Conservation (phyloP, 2,888 invertebrate genomes). For the Acronicta aceris region DNA sequence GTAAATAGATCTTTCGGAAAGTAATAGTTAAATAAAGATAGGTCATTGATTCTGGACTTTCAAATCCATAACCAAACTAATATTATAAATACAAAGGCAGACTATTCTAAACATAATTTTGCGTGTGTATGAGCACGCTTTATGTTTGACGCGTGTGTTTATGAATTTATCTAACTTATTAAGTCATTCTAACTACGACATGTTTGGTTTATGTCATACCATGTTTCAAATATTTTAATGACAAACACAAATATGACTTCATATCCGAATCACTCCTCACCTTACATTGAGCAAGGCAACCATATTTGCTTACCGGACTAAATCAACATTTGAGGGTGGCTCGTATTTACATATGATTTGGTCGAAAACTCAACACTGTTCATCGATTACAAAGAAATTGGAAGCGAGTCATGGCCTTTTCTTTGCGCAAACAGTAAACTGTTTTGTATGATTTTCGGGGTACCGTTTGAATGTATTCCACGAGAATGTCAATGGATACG, state of each 20-base stretch:
- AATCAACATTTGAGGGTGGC: conserved; percentile 35
- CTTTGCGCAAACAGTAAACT: conserved; percentile 48
- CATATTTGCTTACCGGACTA: conserved; percentile 47
- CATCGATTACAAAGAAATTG: conserved; percentile 59
- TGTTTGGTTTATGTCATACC: conserved; percentile 24
- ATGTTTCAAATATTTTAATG: conserved; percentile 41
- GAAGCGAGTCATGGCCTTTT: conserved; percentile 45
- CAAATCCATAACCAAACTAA: too few species aligned
- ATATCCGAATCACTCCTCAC: conserved; percentile 28
- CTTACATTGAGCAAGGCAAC: conserved; percentile 26
- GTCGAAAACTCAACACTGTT: conserved; percentile 35
- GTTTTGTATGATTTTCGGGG: conserved; percentile 52
- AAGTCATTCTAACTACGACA: not conserved
- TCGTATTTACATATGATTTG: conserved; percentile 57
- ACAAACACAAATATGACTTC: conserved; percentile 24
- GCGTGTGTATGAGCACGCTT: too few species aligned
- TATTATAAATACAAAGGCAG: too few species aligned
- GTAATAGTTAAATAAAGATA: too few species aligned
- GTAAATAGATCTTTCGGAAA: too few species aligned
- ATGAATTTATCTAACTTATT: too few species aligned
- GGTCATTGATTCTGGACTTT: too few species aligned
- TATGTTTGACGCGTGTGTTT: too few species aligned
- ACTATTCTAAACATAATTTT: too few species aligned
- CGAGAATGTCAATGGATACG: conserved; percentile 33
- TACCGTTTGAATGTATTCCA: conserved; percentile 41